Conservation (phyloP, 1,140 invertebrate genomes). For the Yoshiicerus persimilis region DNA sequence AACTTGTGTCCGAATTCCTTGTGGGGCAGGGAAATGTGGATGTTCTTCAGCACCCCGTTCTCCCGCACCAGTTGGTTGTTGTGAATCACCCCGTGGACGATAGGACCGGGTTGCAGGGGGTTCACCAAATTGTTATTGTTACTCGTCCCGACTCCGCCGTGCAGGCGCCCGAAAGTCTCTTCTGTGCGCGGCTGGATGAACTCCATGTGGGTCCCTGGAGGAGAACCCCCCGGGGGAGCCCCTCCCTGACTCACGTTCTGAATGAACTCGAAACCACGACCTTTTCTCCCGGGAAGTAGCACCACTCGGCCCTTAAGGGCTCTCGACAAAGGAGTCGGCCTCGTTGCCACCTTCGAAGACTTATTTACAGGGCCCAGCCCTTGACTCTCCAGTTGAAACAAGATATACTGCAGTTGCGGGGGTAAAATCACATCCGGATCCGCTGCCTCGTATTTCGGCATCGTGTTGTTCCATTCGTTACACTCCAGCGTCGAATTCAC, state of each 20-base stretch:
- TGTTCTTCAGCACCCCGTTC: background rate
- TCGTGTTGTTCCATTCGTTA: conserved; percentile 19
- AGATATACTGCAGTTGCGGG: conserved; percentile 39
- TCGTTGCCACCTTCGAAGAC: background rate
- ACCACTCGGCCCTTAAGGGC: background rate
- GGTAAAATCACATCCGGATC: conserved; percentile 29
- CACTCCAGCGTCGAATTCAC: conserved; percentile 5
- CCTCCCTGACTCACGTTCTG: background rate
- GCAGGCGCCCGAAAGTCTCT: background rate
- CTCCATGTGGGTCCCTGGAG: background rate
- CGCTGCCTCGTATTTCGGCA: background rate
- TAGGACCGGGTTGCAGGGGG: background rate
- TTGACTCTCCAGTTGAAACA: conserved; percentile 41
- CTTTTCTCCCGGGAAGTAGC: background rate
- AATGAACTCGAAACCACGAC: background rate
- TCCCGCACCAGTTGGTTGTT: background rate
- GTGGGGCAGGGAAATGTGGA: background rate
- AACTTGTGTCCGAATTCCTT: background rate
- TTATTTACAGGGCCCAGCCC: conserved; percentile 22
- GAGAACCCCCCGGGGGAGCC: background rate
- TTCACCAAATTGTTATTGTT: background rate
- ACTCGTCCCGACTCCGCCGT: background rate
- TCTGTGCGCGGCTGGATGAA: background rate
- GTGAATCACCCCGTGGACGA: background rate
- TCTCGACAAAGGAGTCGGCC: background rate